Percentiles rank a stretch among this genome's conserved stretches.
Evolutionary conservation across 2,113 vertebrate species (phyloP).

Genomic region (Lophotis ruficrista): DNA sequence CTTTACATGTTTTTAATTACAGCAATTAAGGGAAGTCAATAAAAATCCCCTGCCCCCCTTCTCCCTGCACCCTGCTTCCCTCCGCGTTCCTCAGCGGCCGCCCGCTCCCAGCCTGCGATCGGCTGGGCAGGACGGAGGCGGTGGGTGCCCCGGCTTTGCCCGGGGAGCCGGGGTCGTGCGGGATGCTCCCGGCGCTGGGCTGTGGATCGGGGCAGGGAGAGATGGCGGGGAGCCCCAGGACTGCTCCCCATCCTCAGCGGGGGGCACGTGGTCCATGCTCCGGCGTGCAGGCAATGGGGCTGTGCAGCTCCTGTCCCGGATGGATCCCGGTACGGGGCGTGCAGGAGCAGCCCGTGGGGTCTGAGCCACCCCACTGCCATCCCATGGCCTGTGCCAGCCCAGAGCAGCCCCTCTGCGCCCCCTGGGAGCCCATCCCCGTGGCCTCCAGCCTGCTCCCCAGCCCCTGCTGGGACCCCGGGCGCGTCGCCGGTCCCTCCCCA

Average conservation of each 20-base stretch:
- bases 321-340: accelerated
- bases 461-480: accelerated
- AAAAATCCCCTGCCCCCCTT: conserved; percentile 50
- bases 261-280: accelerated
- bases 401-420: background rate
- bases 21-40: conserved; percentile 79
- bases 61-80: background rate
- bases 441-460: background rate
- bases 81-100: background rate
- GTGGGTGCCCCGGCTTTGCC: background rate
- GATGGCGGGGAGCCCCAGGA: accelerated
- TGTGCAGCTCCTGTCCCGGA: background rate
- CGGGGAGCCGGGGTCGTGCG: accelerated
- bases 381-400: background rate
- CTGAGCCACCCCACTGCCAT: background rate
- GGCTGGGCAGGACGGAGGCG: background rate
- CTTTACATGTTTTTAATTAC: conserved; percentile 85
- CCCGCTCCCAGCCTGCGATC: background rate
- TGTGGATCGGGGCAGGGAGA: accelerated
- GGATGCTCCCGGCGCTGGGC: accelerated
- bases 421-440: background rate
- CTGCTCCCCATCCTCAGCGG: background rate
- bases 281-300: accelerated
- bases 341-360: background rate
- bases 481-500: accelerated